phyloP scores from a whole-genome alignment of 2,888 invertebrate species.

The Zaprionus lineosus region DNA sequence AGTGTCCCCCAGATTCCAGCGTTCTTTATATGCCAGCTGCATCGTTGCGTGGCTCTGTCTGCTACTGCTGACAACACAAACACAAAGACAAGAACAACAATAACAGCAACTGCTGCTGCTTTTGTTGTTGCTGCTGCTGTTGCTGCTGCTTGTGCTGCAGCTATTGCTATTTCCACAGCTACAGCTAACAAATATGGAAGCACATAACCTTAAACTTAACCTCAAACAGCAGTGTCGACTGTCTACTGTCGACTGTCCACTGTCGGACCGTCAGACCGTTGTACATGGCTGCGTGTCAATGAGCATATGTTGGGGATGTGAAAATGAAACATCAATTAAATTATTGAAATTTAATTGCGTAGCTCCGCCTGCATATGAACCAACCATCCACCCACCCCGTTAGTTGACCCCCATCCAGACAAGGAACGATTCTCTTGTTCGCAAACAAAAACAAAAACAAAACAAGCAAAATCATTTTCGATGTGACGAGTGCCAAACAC shows the following conservation, averaged over 20 bases:
- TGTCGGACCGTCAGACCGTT: neutral
- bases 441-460: conserved; percentile 2
- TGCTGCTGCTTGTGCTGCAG: conserved; percentile 7
- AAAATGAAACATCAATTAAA: conserved; percentile 8
- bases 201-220: conserved; percentile 59
- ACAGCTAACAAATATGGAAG: conserved; percentile 51
- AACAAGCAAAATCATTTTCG: neutral
- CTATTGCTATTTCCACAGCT: conserved; percentile 1
- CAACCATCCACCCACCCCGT: too few relatives aligned
- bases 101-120: conserved; percentile 13
- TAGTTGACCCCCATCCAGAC: too few relatives aligned
- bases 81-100: conserved; percentile 18
- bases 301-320: conserved; percentile 35
- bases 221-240: conserved; percentile 46
- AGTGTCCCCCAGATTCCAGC: conserved; percentile 37
- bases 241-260: conserved; percentile 24
- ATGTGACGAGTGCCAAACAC: too few relatives aligned
- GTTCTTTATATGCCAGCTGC: conserved; percentile 27
- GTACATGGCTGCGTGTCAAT: conserved; percentile 32
- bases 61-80: conserved; percentile 23
- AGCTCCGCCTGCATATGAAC: neutral
- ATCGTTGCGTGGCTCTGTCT: conserved; percentile 37
- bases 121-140: conserved; percentile 2
- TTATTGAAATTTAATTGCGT: neutral
- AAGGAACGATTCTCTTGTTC: too few relatives aligned